Evolutionary conservation across 2,888 invertebrate genomes (phyloP).

Genomic region (Corbicula japonica): DNA sequence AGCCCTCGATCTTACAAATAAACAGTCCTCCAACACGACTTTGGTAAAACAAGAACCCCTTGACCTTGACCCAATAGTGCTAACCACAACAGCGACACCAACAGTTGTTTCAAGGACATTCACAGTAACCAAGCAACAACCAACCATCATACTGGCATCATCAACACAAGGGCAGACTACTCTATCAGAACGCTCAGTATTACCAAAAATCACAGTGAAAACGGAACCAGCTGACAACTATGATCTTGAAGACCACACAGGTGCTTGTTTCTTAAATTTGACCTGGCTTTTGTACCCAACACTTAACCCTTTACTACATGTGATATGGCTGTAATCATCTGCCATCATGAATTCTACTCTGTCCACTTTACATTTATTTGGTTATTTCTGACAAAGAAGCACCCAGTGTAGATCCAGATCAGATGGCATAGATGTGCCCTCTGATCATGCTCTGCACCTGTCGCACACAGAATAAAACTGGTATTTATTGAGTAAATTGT

Average conservation of each 20-base stretch:
- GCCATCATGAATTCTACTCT: no score
- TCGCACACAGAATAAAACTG: no score
- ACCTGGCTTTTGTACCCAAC: no score
- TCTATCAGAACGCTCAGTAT: conserved; percentile 63
- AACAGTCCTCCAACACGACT: conserved; percentile 83
- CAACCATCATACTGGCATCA: conserved; percentile 86
- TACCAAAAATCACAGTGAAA: conserved; percentile 92
- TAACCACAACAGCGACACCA: conserved; percentile 67
- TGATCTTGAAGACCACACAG: conserved; percentile 72
- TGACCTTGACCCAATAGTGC: conserved; percentile 69
- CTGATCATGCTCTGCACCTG: no score
- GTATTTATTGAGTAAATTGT: no score
- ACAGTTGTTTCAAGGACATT: conserved; percentile 69
- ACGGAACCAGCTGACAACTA: conserved; percentile 88
- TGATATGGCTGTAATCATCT: no score
- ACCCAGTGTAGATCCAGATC: no score
- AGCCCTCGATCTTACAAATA: conserved; percentile 89
- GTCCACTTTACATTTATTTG: no score
- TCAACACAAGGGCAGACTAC: conserved; percentile 57
- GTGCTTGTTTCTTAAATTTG: conserved; percentile 30
- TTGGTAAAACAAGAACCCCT: conserved; percentile 76
- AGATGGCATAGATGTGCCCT: no score
- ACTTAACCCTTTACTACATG: no score
- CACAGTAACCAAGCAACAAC: conserved; percentile 85
- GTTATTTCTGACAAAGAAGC: no score